Conservation (phyloP, 2,797 vertebrate species). For the Xenops minutus region DNA sequence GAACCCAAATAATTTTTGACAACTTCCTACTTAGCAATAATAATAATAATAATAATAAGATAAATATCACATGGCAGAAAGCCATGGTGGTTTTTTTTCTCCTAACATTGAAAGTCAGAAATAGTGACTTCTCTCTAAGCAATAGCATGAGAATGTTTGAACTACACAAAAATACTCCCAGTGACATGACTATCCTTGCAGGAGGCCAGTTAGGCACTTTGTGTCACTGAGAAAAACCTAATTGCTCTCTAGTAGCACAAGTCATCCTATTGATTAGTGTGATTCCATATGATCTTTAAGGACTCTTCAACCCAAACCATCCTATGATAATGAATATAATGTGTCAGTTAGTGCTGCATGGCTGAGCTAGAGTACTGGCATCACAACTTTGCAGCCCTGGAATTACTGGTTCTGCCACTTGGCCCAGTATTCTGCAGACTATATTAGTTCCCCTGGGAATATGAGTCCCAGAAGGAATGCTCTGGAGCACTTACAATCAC, state of each 20-base stretch:
- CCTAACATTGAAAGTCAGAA: background rate
- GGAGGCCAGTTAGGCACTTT: background rate
- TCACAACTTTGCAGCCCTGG: background rate
- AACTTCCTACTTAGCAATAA: background rate
- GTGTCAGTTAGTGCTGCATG: background rate
- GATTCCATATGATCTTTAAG: background rate
- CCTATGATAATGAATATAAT: background rate
- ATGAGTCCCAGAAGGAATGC: background rate
- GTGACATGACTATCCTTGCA: background rate
- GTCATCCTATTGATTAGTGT: background rate
- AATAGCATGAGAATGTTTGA: background rate
- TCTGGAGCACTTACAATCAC: background rate
- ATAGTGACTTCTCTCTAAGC: background rate
- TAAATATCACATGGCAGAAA: background rate
- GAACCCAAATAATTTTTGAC: background rate
- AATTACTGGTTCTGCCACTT: background rate
- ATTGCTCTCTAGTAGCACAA: background rate
- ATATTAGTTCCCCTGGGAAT: background rate
- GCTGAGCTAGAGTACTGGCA: background rate
- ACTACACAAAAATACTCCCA: background rate
- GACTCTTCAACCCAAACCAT: background rate
- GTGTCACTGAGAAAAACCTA: background rate
- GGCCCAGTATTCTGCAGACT: background rate
- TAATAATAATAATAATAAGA: too few species aligned
- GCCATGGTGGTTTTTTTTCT: background rate